These are phyloP conservation scores for Drosophila triauraria DNA, from an alignment of 1,140 invertebrate genomes.

Conservation along the genomic window DNA sequence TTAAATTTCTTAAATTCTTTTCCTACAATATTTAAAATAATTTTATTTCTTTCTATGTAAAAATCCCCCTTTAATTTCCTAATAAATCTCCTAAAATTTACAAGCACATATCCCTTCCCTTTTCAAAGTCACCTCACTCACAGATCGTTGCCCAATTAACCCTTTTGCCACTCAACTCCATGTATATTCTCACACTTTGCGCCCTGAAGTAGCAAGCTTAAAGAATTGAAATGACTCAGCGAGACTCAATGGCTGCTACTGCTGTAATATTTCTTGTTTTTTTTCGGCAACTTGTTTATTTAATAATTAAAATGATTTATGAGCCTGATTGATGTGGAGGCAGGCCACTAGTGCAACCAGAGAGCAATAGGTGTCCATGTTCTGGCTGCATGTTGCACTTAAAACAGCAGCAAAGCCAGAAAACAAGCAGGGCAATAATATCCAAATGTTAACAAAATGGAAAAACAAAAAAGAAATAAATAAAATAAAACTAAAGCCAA, in stretches of 20 bases:
- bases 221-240: slow-evolving; percentile 38
- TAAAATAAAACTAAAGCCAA: slow-evolving; percentile 39
- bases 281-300: slow-evolving; percentile 70
- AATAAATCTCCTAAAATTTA: not conserved
- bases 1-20: no score
- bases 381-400: slow-evolving; percentile 56
- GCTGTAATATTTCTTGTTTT: slow-evolving; percentile 2
- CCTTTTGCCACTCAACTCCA: slow-evolving; percentile 54
- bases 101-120: slow-evolving; percentile 8
- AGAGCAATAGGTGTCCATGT: slow-evolving; percentile 58
- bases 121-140: slow-evolving; percentile 25
- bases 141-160: slow-evolving; percentile 63
- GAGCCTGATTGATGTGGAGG: slow-evolving; percentile 72
- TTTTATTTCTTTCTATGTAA: not conserved
- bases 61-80: not conserved
- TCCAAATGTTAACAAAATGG: slow-evolving; percentile 40
- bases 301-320: slow-evolving; percentile 84
- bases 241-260: not conserved
- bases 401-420: slow-evolving; percentile 35
- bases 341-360: slow-evolving; percentile 32
- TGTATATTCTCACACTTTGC: slow-evolving; percentile 61
- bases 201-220: slow-evolving; percentile 11
- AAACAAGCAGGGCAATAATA: slow-evolving; percentile 36
- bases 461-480: not conserved
- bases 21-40: no score